Conservation (phyloP, 92 coral and sea anemone genomes). For the Desmophyllum pertusum region DNA sequence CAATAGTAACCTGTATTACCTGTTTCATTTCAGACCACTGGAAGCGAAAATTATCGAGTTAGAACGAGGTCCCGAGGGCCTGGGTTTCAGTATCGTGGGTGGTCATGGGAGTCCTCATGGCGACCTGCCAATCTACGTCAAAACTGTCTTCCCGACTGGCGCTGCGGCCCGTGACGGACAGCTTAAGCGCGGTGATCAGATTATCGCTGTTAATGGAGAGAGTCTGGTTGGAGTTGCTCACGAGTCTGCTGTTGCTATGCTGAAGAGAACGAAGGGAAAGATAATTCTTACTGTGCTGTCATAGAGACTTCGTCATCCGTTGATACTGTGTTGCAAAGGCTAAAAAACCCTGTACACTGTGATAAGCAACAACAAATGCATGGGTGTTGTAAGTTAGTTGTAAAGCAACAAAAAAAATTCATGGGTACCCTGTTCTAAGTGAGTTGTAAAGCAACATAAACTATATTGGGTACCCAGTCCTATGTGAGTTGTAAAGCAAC, state of each 20-base stretch:
- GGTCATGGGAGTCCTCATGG: slow-evolving; percentile 99
- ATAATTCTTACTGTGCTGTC: slow-evolving; percentile 82
- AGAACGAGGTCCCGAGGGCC: slow-evolving; percentile 99
- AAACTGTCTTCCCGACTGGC: slow-evolving; percentile 99
- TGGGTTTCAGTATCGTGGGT: slow-evolving; percentile 99
- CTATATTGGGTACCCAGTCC: neutral
- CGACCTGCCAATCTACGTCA: slow-evolving; percentile 99
- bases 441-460: neutral
- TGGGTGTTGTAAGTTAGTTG: too few relatives aligned
- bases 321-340: neutral
- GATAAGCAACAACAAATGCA: neutral
- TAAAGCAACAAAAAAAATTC: too few relatives aligned
- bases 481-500: neutral
- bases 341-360: too few relatives aligned
- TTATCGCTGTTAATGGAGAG: slow-evolving; percentile 92
- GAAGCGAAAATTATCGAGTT: slow-evolving; percentile 93
- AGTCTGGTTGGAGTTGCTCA: slow-evolving; percentile 94
- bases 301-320: slow-evolving; percentile 1
- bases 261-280: slow-evolving; percentile 91
- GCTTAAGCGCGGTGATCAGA: slow-evolving; percentile 97
- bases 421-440: too few relatives aligned
- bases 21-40: slow-evolving; percentile 69
- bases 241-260: slow-evolving; percentile 90
- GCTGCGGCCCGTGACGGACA: slow-evolving; percentile 99
- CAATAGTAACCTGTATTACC: neutral